These are phyloP conservation scores for Mactra quadrangularis DNA, from an alignment of 1,140 invertebrate species.

Conservation along the genomic window DNA sequence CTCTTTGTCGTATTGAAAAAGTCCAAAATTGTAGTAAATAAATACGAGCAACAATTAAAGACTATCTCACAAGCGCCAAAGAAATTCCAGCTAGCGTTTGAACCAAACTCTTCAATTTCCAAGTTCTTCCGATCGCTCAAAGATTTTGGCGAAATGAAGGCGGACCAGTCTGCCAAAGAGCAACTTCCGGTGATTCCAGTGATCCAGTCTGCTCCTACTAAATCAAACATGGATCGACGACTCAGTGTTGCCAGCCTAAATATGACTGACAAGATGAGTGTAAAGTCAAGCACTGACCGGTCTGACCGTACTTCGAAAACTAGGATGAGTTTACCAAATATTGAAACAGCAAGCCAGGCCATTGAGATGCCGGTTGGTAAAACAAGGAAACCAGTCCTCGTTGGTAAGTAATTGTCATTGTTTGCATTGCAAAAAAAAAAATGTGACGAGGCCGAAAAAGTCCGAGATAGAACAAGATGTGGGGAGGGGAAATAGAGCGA, in stretches of 20 bases:
- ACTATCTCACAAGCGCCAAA: slow-evolving; percentile 25
- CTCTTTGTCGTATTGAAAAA: slow-evolving; percentile 47
- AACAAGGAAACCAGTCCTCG: slow-evolving; percentile 29
- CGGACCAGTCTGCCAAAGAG: slow-evolving; percentile 23
- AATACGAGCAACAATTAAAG: slow-evolving; percentile 38
- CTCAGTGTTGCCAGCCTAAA: slow-evolving; percentile 10
- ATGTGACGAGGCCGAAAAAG: too few relatives aligned
- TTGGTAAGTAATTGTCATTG: slow-evolving; percentile 34
- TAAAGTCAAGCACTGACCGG: background rate
- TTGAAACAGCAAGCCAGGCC: slow-evolving; percentile 13
- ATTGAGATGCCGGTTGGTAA: background rate
- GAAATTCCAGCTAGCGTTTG: slow-evolving; percentile 8
- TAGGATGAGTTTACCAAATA: slow-evolving; percentile 9
- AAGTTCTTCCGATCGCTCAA: slow-evolving; percentile 49
- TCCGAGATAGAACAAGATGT: too few relatives aligned
- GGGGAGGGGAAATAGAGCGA: too few relatives aligned
- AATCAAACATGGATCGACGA: slow-evolving; percentile 5
- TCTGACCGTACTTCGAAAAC: slow-evolving; percentile 24
- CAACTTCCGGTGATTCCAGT: slow-evolving; percentile 8
- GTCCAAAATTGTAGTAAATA: slow-evolving; percentile 29
- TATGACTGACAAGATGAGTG: background rate
- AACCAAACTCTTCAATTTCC: slow-evolving; percentile 22
- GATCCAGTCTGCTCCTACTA: background rate
- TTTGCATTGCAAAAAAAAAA: too few relatives aligned
- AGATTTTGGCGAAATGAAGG: slow-evolving; percentile 55